These are phyloP conservation scores for Metaphire vulgaris DNA, from an alignment of 1,140 invertebrate genomes.

Conservation along the genomic window DNA sequence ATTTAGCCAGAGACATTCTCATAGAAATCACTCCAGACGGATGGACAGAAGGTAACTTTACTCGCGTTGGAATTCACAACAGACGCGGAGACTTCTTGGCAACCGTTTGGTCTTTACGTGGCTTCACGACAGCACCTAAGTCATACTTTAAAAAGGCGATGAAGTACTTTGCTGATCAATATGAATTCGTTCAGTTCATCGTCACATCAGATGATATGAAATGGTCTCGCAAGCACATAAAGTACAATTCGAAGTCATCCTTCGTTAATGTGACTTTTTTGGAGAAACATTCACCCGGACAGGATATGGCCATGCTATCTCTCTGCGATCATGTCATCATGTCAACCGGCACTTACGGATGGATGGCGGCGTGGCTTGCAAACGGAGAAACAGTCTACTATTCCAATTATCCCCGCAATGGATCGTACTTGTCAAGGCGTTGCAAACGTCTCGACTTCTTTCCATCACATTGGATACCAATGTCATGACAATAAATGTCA, in stretches of 20 bases:
- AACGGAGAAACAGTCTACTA: conserved; percentile 32
- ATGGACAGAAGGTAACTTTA: background rate
- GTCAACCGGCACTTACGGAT: conserved; percentile 63
- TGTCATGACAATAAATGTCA: no score
- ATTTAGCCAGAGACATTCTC: conserved; percentile 14
- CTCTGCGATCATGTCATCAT: conserved; percentile 63
- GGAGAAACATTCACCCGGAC: background rate
- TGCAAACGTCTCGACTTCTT: conserved; percentile 11
- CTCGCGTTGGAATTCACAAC: conserved; percentile 22
- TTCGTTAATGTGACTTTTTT: background rate
- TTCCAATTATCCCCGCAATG: conserved; percentile 32
- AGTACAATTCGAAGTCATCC: background rate
- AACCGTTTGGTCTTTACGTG: background rate
- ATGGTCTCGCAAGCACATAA: conserved; percentile 12
- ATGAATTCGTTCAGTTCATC: conserved; percentile 18
- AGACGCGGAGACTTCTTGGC: conserved; percentile 19
- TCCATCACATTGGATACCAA: conserved; percentile 21
- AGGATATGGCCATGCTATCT: conserved; percentile 59
- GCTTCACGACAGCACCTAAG: conserved; percentile 10
- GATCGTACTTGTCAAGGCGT: background rate
- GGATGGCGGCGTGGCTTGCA: conserved; percentile 59
- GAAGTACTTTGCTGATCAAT: conserved; percentile 14
- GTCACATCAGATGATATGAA: conserved; percentile 19
- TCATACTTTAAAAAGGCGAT: conserved; percentile 18
- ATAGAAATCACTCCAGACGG: background rate